Percentiles rank a stretch among this genome's conserved stretches.
Evolutionary conservation across 1,140 invertebrate genomes (phyloP).

Genomic region (Chironomus tepperi): DNA sequence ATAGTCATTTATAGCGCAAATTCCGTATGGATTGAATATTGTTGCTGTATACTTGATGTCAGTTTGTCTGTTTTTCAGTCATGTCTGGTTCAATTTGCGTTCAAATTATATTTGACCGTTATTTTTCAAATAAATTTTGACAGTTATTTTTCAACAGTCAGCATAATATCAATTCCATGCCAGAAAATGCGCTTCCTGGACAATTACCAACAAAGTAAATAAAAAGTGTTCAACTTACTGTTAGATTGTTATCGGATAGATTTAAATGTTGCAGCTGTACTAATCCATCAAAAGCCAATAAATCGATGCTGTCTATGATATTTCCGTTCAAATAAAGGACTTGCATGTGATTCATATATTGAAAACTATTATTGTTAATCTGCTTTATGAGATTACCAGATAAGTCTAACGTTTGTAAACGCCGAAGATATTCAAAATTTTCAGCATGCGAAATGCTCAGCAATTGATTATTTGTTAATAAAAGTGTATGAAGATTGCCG

Average conservation of each 20-base stretch:
- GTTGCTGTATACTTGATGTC: not conserved
- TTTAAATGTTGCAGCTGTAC: constrained; percentile 60
- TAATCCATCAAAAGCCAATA: constrained; percentile 57
- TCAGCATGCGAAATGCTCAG: constrained; percentile 55
- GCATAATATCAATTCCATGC: no score
- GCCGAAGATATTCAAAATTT: constrained; percentile 54
- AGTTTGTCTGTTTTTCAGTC: not conserved
- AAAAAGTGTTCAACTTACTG: constrained; percentile 36
- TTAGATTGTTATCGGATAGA: constrained; percentile 73
- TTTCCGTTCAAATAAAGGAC: constrained; percentile 59
- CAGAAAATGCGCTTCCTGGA: not conserved
- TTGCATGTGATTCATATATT: constrained; percentile 54
- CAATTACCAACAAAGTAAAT: not conserved
- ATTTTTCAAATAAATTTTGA: no score
- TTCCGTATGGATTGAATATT: not conserved
- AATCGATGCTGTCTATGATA: constrained; percentile 57
- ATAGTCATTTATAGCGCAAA: no score
- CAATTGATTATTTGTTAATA: constrained; percentile 66
- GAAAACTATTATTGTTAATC: constrained; percentile 55
- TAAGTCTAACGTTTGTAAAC: constrained; percentile 57
- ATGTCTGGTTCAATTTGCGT: no score
- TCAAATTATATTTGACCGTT: no score
- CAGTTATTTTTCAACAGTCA: no score
- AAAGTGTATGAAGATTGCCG: constrained; percentile 55
- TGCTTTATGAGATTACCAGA: constrained; percentile 63